Base-by-base conservation (phyloP, 2,888 invertebrate genomes). In the Torymus tubicola region DNA sequence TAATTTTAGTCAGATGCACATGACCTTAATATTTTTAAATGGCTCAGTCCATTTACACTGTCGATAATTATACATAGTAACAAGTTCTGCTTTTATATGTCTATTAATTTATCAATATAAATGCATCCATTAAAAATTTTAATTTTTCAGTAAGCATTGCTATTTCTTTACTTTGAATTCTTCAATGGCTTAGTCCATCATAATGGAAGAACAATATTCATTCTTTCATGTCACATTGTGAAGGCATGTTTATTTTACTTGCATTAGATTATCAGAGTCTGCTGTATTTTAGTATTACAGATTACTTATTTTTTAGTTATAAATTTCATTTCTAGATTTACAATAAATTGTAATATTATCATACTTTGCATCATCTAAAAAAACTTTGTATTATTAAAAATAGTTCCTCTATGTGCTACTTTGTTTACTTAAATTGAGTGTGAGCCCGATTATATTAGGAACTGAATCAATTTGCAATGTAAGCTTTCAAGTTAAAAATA, bases 201-300 rank as follows among this genome's bases (percentile, higher is more conserved):
- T 57, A 71, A 64, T 65, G 8, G 21, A 16, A 72, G 10, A 73
- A 64, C 63, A 74, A 50, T 65, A 74, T 74, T 73, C 50, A 74
- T 65, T 73, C 21, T 18, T n/a, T 74, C 21, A 50, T 50, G 50
- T 42, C 42, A 42, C 42, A 42, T 42, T 42, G 8, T 42, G 1
- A 42, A 42, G 42, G 8, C 10, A 42, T 42, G 8, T 8, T 31
- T 42, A 42, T 42, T 8, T 42, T 42, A 42, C 42, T 42, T 42
- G 42, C 42, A 42, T 42, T 42, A 8, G 42, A 5, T 42, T 42
- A 5, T 8, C 42, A 42, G 42, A 8, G 5, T 42, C 8, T 5
- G 31, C 31, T 31, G 31, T 31, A 5, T 42, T 42, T 42, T 42
- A 8, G 42, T 8, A 42, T 42, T 42, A 42, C 8, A 42, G 10